phyloP scores from a whole-genome alignment of 1,140 invertebrate species.

The Nymphalis io region DNA sequence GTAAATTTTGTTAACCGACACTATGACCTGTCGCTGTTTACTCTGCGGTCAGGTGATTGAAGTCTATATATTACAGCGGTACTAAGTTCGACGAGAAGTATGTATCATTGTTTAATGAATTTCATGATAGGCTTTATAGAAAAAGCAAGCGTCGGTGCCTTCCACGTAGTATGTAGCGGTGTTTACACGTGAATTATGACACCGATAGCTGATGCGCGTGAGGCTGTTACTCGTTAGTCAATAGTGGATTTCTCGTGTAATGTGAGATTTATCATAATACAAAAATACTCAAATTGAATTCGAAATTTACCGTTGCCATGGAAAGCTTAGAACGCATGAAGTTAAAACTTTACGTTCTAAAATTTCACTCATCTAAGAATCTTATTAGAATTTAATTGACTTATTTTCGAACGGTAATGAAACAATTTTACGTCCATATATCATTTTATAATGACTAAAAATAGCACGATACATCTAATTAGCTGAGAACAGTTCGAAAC shows the following conservation, averaged over 20 bases:
- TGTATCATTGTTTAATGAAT: constrained; percentile 1
- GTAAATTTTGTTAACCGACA: constrained; percentile 68
- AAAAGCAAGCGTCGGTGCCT: constrained; percentile 25
- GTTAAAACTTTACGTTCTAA: constrained; percentile 54
- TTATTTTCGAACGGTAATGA: constrained; percentile 25
- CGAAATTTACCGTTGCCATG: constrained; percentile 66
- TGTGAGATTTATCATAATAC: constrained; percentile 50
- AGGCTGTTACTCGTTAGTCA: constrained; percentile 46
- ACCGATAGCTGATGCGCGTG: constrained; percentile 50
- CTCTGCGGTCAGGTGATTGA: constrained; percentile 67
- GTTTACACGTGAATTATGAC: constrained; percentile 72
- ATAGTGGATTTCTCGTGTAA: constrained; percentile 49
- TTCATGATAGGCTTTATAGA: neutral
- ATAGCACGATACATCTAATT: constrained; percentile 12
- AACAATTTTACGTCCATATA: constrained; percentile 1
- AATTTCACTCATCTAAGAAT: constrained; percentile 55
- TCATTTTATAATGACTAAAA: constrained; percentile 15
- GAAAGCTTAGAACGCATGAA: constrained; percentile 64
- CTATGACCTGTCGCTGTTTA: constrained; percentile 67
- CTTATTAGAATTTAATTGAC: constrained; percentile 57
- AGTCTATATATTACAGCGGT: constrained; percentile 34
- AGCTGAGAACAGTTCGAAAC: neutral
- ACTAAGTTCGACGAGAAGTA: neutral
- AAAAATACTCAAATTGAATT: constrained; percentile 49
- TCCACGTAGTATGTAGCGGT: constrained; percentile 66